These are phyloP conservation scores for Oncorhynchus mykiss DNA, from an alignment of 2,113 vertebrate species.

Conservation along the genomic window DNA sequence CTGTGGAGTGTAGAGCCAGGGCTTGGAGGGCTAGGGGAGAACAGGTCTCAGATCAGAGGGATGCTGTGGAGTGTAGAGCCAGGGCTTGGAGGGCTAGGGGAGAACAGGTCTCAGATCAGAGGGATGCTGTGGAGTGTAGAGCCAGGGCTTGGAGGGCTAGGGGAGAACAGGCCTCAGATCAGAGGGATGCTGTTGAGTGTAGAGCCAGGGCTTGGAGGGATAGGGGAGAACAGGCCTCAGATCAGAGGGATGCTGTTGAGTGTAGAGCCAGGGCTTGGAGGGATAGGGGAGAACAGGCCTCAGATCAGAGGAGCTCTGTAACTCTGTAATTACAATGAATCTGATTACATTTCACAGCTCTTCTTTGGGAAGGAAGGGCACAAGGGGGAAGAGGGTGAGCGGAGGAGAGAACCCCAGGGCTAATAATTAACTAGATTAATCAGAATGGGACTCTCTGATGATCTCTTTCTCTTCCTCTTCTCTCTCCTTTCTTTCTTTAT, in stretches of 20 bases:
- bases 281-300: slow-evolving; percentile 16
- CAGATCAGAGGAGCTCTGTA: not conserved
- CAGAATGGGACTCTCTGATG: slow-evolving; percentile 61
- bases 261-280: slow-evolving; percentile 38
- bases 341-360: slow-evolving; percentile 47
- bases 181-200: too few species aligned
- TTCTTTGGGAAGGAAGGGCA: slow-evolving; percentile 31
- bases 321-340: slow-evolving; percentile 72
- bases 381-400: slow-evolving; percentile 26
- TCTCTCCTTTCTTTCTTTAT: too few species aligned
- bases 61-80: too few species aligned
- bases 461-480: not conserved
- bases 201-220: slow-evolving; percentile 26
- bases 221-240: not conserved
- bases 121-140: too few species aligned
- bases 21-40: too few species aligned
- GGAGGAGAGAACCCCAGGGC: slow-evolving; percentile 60
- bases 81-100: too few species aligned
- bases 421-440: slow-evolving; percentile 78
- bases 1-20: too few species aligned
- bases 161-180: too few species aligned
- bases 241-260: too few species aligned
- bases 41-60: too few species aligned
- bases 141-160: too few species aligned
- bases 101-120: too few species aligned